A percentile compares a stretch with the other conserved stretches of the same genome.
These are phyloP conservation scores for Diplazon laetatorius DNA, from an alignment of 2,888 invertebrate genomes.

Conservation along the genomic window DNA sequence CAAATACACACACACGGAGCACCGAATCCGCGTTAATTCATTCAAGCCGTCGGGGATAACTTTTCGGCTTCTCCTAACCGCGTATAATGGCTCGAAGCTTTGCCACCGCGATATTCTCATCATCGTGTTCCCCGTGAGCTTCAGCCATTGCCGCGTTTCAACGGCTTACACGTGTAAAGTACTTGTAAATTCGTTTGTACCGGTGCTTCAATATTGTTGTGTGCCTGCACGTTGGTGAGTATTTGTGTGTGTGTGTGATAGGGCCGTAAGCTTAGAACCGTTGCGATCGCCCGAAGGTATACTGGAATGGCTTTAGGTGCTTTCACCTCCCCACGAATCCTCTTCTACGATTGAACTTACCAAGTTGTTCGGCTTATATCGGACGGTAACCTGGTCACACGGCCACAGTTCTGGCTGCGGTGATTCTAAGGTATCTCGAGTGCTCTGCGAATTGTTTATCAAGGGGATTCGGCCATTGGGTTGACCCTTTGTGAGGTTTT, in stretches of 20 bases:
- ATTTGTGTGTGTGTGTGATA: too few relatives aligned
- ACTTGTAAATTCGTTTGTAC: not conserved
- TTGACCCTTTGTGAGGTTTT: too few relatives aligned
- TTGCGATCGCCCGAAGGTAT: not conserved
- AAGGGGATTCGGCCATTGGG: not conserved
- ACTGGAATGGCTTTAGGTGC: slow-evolving; percentile 18
- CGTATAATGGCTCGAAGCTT: slow-evolving; percentile 47
- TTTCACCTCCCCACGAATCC: slow-evolving; percentile 39
- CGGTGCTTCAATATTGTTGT: slow-evolving; percentile 2
- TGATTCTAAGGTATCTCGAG: not conserved
- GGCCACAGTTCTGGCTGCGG: not conserved
- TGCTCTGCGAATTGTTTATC: slow-evolving; percentile 6
- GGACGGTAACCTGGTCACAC: not conserved
- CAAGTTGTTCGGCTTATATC: slow-evolving; percentile 28
- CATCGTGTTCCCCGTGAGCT: slow-evolving; percentile 30
- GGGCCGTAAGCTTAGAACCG: slow-evolving; percentile 2
- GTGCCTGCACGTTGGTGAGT: too few relatives aligned
- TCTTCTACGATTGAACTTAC: slow-evolving; percentile 40
- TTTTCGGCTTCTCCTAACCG: slow-evolving; percentile 48
- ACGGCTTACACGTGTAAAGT: slow-evolving; percentile 28
- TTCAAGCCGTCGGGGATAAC: slow-evolving; percentile 34
- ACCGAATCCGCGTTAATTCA: slow-evolving; percentile 28
- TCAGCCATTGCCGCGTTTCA: slow-evolving; percentile 32
- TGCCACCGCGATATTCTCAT: slow-evolving; percentile 25
- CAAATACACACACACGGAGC: not conserved